These are phyloP conservation scores for Dryobotodes eremita DNA, from an alignment of 2,888 invertebrate genomes.

Conservation along the genomic window DNA sequence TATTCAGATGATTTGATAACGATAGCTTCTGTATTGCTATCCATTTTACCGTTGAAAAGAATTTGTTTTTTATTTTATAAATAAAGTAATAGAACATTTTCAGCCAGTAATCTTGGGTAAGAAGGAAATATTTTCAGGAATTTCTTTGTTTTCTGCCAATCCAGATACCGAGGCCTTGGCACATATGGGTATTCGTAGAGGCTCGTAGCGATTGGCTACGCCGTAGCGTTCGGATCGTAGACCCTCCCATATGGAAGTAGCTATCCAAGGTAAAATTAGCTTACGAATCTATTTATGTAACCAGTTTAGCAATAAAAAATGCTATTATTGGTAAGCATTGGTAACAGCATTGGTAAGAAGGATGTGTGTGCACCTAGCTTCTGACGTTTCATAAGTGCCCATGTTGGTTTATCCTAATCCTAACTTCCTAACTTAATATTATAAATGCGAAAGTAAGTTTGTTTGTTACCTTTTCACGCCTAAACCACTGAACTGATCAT, in stretches of 20 bases:
- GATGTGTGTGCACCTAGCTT: no score
- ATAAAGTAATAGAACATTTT: constrained; percentile 13
- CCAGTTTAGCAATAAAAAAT: no score
- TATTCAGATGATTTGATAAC: constrained; percentile 23
- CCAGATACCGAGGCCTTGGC: not conserved
- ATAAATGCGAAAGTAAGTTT: no score
- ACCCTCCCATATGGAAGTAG: not conserved
- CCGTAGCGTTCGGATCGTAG: constrained; percentile 16
- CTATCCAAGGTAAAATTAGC: not conserved
- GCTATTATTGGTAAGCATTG: no score
- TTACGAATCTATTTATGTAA: no score
- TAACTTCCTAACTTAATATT: no score
- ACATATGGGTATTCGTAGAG: not conserved
- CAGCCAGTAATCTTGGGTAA: not conserved
- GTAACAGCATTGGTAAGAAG: no score
- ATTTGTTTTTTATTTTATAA: constrained; percentile 14
- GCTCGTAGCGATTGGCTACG: constrained; percentile 39
- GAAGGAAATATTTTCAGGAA: not conserved
- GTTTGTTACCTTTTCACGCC: no score
- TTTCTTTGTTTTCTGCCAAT: not conserved
- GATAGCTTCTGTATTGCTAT: constrained; percentile 37
- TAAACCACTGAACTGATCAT: no score
- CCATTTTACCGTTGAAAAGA: constrained; percentile 25
- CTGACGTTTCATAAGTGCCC: no score
- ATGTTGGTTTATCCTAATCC: no score